phyloP scores from a whole-genome alignment of 2,113 vertebrate genomes.

The Alectura lathami region DNA sequence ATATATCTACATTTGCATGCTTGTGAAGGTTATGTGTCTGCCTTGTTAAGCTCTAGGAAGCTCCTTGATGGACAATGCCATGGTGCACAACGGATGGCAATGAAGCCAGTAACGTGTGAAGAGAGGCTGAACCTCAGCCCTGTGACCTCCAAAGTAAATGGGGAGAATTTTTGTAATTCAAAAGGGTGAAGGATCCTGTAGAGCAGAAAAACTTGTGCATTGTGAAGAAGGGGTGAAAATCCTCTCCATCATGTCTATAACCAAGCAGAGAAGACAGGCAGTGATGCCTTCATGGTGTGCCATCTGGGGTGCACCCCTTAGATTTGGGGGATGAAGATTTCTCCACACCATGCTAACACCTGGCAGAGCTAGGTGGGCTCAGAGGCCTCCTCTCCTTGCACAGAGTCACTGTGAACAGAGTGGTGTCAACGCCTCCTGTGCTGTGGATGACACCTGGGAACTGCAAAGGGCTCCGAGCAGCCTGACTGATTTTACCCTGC shows the following conservation, averaged over 20 bases:
- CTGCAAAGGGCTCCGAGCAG: neutral
- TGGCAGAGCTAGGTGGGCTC: neutral
- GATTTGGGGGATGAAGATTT: neutral
- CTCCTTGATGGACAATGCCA: neutral
- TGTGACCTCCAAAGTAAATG: neutral
- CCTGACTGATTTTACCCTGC: neutral
- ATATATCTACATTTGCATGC: conserved; percentile 34
- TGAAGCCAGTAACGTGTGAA: neutral
- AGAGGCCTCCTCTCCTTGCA: neutral
- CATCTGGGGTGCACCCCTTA: neutral
- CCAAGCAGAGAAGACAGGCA: neutral
- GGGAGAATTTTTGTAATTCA: neutral
- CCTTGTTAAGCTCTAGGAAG: conserved; percentile 30
- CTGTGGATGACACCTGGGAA: neutral
- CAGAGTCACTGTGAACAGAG: neutral
- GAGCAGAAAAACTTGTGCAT: neutral
- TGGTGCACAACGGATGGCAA: neutral
- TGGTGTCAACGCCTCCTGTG: neutral
- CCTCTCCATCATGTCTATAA: neutral
- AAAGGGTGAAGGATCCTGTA: neutral
- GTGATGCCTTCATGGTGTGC: accelerated
- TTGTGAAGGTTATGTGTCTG: conserved; percentile 6
- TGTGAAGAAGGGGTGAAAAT: neutral
- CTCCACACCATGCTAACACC: neutral
- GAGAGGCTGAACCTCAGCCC: neutral